Conservation (phyloP, 2,888 invertebrate genomes). For the Willowsia nigromaculata region DNA sequence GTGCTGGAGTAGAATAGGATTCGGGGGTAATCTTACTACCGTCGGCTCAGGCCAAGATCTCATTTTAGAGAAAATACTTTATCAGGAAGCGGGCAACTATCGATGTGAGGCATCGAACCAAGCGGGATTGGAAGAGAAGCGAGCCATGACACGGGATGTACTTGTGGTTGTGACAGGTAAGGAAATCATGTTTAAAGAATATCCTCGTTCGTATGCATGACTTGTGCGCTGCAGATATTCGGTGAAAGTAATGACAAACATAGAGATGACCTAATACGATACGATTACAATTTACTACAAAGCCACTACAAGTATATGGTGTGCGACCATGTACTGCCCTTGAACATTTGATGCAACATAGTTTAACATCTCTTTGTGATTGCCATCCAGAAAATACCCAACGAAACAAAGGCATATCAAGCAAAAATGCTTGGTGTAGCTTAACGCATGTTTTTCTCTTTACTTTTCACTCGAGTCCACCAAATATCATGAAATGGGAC, state of each 20-base stretch:
- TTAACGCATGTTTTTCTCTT: not conserved
- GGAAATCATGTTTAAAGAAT: not conserved
- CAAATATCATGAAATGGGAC: not conserved
- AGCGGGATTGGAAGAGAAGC: slow-evolving; percentile 80
- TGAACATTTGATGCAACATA: not conserved
- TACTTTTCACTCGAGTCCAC: not conserved
- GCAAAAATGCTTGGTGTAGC: no score
- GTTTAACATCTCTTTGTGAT: no score
- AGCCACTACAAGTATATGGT: not conserved
- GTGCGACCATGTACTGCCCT: not conserved
- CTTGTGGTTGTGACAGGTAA: slow-evolving; percentile 82
- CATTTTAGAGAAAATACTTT: slow-evolving; percentile 86
- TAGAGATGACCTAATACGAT: slow-evolving; percentile 10
- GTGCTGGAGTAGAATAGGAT: slow-evolving; percentile 84
- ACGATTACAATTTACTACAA: not conserved
- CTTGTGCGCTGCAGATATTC: not conserved
- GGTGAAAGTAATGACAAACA: not conserved
- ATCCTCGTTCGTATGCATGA: not conserved
- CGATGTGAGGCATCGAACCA: slow-evolving; percentile 85
- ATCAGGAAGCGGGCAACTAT: slow-evolving; percentile 89
- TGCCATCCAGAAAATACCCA: no score
- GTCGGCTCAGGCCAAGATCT: slow-evolving; percentile 84
- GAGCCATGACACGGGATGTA: slow-evolving; percentile 80
- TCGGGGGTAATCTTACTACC: slow-evolving; percentile 82
- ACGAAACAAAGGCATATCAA: no score